These are phyloP conservation scores for Globia sparganii DNA, from an alignment of 2,888 invertebrate genomes.

Conservation along the genomic window DNA sequence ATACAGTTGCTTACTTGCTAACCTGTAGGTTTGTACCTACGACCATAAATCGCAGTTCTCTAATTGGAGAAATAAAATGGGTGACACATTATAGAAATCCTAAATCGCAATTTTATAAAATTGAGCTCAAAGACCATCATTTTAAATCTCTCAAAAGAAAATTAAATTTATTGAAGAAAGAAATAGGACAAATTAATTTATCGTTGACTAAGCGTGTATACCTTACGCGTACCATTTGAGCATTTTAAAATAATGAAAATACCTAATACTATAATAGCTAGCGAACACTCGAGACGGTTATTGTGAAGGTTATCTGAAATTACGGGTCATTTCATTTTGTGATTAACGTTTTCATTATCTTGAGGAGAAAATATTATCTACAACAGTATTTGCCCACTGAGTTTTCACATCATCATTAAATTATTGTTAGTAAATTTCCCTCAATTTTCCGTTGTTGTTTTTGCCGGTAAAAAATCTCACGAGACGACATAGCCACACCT, in stretches of 20 bases:
- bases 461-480: not conserved
- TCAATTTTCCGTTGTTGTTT: not conserved
- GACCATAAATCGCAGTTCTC: too few relatives aligned
- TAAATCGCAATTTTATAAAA: not conserved
- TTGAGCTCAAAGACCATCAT: not conserved
- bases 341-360: slow-evolving; percentile 55
- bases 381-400: slow-evolving; percentile 31
- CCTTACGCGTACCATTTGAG: not conserved
- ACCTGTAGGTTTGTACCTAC: not conserved
- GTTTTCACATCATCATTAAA: slow-evolving; percentile 10
- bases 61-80: not conserved
- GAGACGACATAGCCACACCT: too few relatives aligned
- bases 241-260: slow-evolving; percentile 15
- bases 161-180: not conserved
- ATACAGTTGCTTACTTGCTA: slow-evolving; percentile 18
- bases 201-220: not conserved
- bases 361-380: slow-evolving; percentile 23
- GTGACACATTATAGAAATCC: not conserved
- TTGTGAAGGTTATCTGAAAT: slow-evolving; percentile 53
- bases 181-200: not conserved
- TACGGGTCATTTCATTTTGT: slow-evolving; percentile 50
- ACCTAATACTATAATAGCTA: not conserved
- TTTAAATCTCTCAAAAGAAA: not conserved
- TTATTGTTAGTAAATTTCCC: slow-evolving; percentile 5
- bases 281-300: slow-evolving; percentile 13